Conservation (phyloP, 2,888 invertebrate genomes). For the Erannis defoliaria region DNA sequence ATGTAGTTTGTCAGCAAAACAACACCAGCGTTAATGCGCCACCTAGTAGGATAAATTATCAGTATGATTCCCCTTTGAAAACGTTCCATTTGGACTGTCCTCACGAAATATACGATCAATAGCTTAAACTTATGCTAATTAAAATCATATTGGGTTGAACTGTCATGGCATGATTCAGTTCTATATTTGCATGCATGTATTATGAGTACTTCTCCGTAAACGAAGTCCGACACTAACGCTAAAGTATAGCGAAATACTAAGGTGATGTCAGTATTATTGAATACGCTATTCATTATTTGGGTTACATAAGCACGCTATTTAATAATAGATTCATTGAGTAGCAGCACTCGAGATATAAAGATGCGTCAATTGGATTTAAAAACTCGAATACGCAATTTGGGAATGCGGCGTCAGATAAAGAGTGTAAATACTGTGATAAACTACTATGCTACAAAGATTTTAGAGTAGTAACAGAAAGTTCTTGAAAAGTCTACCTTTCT, state of each 20-base stretch:
- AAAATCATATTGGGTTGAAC: too few species aligned
- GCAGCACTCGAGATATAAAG: conserved; percentile 9
- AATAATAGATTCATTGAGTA: conserved; percentile 35
- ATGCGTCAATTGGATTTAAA: conserved; percentile 14
- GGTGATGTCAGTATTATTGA: conserved; percentile 48
- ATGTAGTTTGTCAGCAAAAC: too few species aligned
- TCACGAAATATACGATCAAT: too few species aligned
- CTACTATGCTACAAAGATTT: not conserved
- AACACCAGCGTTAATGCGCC: too few species aligned
- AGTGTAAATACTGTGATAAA: conserved; percentile 5
- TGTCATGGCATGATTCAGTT: conserved; percentile 48
- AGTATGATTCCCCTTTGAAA: too few species aligned
- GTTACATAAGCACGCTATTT: conserved; percentile 40
- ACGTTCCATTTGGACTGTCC: too few species aligned
- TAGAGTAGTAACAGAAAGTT: too few species aligned
- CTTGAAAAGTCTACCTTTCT: too few species aligned
- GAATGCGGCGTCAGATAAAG: conserved; percentile 17
- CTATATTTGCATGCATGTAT: conserved; percentile 33
- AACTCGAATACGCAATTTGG: conserved; percentile 12
- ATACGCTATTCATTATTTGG: conserved; percentile 41
- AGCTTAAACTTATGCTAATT: too few species aligned
- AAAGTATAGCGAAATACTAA: not conserved
- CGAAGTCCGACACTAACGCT: not conserved
- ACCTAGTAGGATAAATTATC: too few species aligned
- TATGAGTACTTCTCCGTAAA: conserved; percentile 25